Evolutionary conservation across 1,140 invertebrate genomes (phyloP), one percentile per base, ranked within the genome.

Genomic region (Drosophila repleta): DNA sequence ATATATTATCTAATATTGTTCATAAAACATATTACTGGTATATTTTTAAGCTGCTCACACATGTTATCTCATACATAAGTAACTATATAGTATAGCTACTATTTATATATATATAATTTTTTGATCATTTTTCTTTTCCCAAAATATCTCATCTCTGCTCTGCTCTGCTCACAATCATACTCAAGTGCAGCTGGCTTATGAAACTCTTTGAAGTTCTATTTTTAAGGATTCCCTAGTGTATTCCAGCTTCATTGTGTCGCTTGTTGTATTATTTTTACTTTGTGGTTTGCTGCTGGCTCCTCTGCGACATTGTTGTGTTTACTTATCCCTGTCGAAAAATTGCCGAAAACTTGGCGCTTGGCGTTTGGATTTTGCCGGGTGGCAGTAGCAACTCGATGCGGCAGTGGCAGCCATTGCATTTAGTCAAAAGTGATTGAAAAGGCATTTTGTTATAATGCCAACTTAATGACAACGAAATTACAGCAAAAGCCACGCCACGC

Each of bases 361-460:
- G 52, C 63, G 80, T 64, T 67, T 52, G 52, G 53, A 63, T 70
- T 58, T 21, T 7, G 17, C 17, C 49, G 21, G n/a, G 63, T 53
- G 48, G 20, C 41, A 57, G 29, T 7, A 3, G 24, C 56, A 48
- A 48, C 35, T 39, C 48, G 17, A 15, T 32, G 37, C 17, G 29
- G 21, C 43, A 10, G 51, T 35, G 57, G 76, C 17, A 63, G 76
- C 49, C 74, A 82, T 61, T 87, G 83, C 83, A 87, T 88, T 87
- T 87, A 87, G 83, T 87, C 83, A 88, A 87, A 88, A 88, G 83
- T 88, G 83, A 88, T 88, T 88, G 83, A 88, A 88, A 88, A 88
- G 83, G 83, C 83, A 88, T 88, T 88, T 88, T 88, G 83, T 88
- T 88, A 88, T 89, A 88, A 88, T 88, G 83, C 83, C 83, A 88